A percentile compares a stretch with the other conserved stretches of the same genome.
Evolutionary conservation across 2,113 vertebrate genomes (phyloP).

Genomic region (Laticauda laticaudata): DNA sequence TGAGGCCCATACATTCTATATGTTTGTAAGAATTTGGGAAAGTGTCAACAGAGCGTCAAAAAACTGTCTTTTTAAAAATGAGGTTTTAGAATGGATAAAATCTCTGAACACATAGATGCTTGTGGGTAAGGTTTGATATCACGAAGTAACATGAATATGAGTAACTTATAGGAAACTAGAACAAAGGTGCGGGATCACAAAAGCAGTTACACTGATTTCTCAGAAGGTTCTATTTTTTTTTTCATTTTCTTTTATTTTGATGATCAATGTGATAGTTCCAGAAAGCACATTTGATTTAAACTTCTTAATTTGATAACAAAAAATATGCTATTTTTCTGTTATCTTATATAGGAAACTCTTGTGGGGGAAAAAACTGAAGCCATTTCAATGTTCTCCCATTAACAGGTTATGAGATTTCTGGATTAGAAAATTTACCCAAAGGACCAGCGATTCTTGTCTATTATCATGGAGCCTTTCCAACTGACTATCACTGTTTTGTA

Average conservation of each 20-base stretch:
- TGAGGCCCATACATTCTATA: not conserved
- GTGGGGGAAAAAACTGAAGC: not conserved
- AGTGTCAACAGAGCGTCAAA: not conserved
- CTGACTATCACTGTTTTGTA: not conserved
- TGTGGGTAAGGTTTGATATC: not conserved
- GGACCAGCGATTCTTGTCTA: not conserved
- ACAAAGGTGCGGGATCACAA: not conserved
- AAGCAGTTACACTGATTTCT: not conserved
- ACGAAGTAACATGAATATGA: not conserved
- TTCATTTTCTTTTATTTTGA: not conserved
- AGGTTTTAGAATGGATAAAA: not conserved
- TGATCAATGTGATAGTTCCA: not conserved
- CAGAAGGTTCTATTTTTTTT: not conserved
- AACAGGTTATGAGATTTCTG: not conserved
- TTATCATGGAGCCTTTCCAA: not conserved
- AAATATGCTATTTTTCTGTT: not conserved
- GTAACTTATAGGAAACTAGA: not conserved
- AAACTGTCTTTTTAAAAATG: not conserved
- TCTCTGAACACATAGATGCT: not conserved
- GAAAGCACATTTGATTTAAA: not conserved
- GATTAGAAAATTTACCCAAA: not conserved
- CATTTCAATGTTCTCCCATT: not conserved
- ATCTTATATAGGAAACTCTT: not conserved
- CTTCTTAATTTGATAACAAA: not conserved
- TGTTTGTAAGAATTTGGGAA: not conserved